phyloP scores from a whole-genome alignment of 1,140 invertebrate species.

The Nylanderia fulva region DNA sequence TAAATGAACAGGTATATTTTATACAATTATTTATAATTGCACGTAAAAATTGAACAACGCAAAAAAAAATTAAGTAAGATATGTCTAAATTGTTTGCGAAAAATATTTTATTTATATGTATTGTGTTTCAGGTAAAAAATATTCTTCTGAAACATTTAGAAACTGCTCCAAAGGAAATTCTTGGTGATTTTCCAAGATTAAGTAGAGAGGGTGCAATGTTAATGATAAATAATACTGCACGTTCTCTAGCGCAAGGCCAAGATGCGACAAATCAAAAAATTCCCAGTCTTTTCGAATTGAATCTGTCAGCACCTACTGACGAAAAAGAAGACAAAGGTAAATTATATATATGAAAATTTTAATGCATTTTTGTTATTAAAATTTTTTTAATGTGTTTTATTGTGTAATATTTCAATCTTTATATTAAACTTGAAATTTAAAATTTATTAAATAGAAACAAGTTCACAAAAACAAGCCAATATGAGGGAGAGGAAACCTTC shows the following conservation, averaged over 20 bases:
- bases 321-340: constrained; percentile 82
- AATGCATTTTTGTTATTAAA: neutral
- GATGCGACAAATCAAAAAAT: constrained; percentile 81
- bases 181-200: constrained; percentile 94
- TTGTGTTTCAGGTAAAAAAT: constrained; percentile 79
- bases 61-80: neutral
- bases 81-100: neutral
- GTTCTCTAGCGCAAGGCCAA: constrained; percentile 87
- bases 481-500: constrained; percentile 80
- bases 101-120: constrained; percentile 26
- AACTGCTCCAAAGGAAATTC: constrained; percentile 95
- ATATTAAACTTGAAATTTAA: constrained; percentile 14
- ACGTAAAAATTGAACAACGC: constrained; percentile 74
- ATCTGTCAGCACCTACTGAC: constrained; percentile 75
- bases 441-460: constrained; percentile 48
- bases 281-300: constrained; percentile 83
- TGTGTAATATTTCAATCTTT: neutral
- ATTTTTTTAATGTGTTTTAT: neutral
- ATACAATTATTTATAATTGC: constrained; percentile 70
- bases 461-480: constrained; percentile 70
- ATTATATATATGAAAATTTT: constrained; percentile 7
- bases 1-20: constrained; percentile 89
- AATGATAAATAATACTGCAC: constrained; percentile 90
- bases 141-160: constrained; percentile 92
- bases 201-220: constrained; percentile 91